Percentiles rank a stretch among this genome's conserved stretches.
phyloP scores from a whole-genome alignment of 1,140 invertebrate genomes.

The Ylistrum balloti region DNA sequence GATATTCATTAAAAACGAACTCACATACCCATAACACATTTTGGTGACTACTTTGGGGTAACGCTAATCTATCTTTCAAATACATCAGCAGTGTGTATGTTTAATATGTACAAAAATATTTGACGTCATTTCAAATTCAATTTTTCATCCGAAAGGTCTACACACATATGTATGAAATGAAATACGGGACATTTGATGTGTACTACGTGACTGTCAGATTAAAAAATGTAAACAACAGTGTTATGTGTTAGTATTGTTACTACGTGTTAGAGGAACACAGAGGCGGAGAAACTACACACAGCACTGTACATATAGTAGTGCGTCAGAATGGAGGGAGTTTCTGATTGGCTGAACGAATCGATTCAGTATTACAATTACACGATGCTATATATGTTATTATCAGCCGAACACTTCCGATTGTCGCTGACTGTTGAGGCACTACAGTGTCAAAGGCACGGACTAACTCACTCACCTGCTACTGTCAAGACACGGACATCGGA shows the following conservation, averaged over 20 bases:
- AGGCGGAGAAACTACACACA: not conserved
- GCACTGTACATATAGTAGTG: not conserved
- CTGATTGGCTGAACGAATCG: conserved; percentile 9
- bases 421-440: not conserved
- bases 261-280: not conserved
- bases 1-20: too few species aligned
- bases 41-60: too few species aligned
- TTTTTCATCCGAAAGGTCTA: not conserved
- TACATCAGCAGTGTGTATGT: not conserved
- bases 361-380: conserved; percentile 21
- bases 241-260: not conserved
- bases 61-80: too few species aligned
- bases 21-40: too few species aligned
- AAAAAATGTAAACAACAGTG: not conserved
- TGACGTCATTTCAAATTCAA: not conserved
- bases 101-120: not conserved
- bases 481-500: not conserved
- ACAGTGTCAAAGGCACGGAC: not conserved
- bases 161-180: too few species aligned
- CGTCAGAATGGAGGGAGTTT: not conserved
- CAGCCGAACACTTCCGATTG: not conserved
- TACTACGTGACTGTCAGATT: not conserved
- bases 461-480: not conserved
- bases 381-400: conserved; percentile 40
- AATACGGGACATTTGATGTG: not conserved